phyloP scores from a whole-genome alignment of 2,113 vertebrate species.

The Sceloporus tristichus region DNA sequence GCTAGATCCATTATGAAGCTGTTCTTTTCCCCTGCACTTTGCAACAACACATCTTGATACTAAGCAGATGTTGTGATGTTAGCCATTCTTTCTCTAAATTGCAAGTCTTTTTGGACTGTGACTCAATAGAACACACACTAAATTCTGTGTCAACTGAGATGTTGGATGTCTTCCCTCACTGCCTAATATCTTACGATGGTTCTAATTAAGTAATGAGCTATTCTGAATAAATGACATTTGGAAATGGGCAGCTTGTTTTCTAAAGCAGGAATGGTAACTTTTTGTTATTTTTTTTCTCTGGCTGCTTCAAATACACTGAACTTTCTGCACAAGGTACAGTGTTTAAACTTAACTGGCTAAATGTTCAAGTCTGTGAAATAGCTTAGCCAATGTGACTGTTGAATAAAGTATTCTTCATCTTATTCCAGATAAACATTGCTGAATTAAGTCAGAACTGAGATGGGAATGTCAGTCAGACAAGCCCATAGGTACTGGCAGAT shows the following conservation, averaged over 20 bases:
- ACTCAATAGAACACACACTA: not conserved
- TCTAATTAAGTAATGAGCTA: not conserved
- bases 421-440: not conserved
- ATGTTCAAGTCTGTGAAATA: not conserved
- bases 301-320: not conserved
- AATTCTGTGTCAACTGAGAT: not conserved
- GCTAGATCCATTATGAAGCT: not conserved
- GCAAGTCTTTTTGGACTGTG: not conserved
- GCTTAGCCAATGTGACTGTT: not conserved
- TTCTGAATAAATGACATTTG: not conserved
- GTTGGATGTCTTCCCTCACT: not conserved
- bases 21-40: not conserved
- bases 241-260: conserved; percentile 1
- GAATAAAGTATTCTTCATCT: not conserved
- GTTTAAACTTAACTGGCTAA: not conserved
- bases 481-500: not conserved
- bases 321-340: not conserved
- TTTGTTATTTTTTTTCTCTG: not conserved
- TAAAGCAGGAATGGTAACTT: not conserved
- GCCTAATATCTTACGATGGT: not conserved
- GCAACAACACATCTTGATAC: not conserved
- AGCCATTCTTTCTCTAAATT: conserved; percentile 18
- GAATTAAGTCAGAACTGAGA: not conserved
- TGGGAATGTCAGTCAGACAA: not conserved
- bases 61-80: conserved; percentile 13